Evolutionary conservation across 1,140 invertebrate genomes (phyloP), one percentile per base, ranked within the genome.

Genomic region (Oreohelix idahoensis): DNA sequence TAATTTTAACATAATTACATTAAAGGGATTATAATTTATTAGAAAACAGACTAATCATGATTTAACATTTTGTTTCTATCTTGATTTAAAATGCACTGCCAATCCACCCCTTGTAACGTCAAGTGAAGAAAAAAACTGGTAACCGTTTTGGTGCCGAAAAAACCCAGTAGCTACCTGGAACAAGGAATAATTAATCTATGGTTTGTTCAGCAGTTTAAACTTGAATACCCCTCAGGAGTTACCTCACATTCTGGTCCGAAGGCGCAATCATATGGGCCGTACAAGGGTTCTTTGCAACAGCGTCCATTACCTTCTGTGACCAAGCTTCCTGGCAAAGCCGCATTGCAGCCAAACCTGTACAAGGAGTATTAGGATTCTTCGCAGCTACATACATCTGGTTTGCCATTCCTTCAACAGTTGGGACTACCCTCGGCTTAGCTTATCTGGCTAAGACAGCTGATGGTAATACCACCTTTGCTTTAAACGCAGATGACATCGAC

Each of bases 291-390:
- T 86, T 89, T 45, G 86, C 86, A 20, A 89, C 87, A 15, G 91
- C 92, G n/a, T 91, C 91, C 70, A 87, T 92, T n/a, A 91, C 92
- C 0, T 93, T 92, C 85, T 92, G 92, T 79, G 92, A 93, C 84
- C 93, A 93, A 86, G 89, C 91, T 10, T 92, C 89, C 36, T 93
- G 92, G 92, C 92, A 93, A 85, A 89, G 86, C 69, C 84, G 89
- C 8, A 91, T 92, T 20, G 89, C 92, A n/a, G 89, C 91, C 53
- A 92, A 93, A 82, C 92, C 92, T 15, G 80, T 86, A 23, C 88
- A 90, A 85, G 89, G 88, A 26, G 90, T 91, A 0, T 73, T 88
- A 83, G 92, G 92, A 29, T 92, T 92, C 83, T 86, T 93, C 26
- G 81, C 91, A 0, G 92, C 92, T 20, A 88, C 91, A 13, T 87